These are phyloP conservation scores for Prunella strophiata DNA, from an alignment of 2,797 vertebrate genomes.

Conservation along the genomic window DNA sequence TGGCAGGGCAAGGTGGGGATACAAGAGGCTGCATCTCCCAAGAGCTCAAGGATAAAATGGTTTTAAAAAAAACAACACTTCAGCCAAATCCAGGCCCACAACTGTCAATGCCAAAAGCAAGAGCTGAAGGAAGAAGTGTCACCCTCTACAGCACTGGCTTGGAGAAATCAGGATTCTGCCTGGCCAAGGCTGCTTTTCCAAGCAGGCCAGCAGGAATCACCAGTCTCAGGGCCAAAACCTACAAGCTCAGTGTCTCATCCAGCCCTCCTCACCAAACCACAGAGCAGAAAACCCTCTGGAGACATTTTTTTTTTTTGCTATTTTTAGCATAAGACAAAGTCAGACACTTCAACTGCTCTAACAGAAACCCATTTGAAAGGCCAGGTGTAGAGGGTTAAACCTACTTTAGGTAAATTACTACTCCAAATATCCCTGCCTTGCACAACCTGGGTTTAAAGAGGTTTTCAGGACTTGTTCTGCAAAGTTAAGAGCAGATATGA, in stretches of 20 bases:
- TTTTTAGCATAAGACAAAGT: background rate
- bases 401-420: background rate
- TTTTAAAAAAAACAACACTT: background rate
- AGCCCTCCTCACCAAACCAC: background rate
- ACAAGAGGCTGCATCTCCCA: background rate
- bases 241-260: background rate
- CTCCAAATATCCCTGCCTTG: background rate
- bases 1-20: background rate
- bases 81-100: background rate
- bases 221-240: background rate
- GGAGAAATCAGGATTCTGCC: background rate
- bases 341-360: background rate
- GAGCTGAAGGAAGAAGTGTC: background rate
- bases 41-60: background rate
- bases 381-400: background rate
- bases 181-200: background rate
- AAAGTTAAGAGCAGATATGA: background rate
- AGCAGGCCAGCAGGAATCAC: background rate
- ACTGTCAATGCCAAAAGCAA: background rate
- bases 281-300: background rate
- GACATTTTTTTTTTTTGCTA: background rate
- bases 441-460: background rate
- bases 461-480: background rate
- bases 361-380: background rate
- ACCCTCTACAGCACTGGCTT: background rate